Percentiles rank a stretch among this genome's conserved stretches.
Conservation (phyloP, 2,113 vertebrate species). For the Lampris megalopsis region DNA sequence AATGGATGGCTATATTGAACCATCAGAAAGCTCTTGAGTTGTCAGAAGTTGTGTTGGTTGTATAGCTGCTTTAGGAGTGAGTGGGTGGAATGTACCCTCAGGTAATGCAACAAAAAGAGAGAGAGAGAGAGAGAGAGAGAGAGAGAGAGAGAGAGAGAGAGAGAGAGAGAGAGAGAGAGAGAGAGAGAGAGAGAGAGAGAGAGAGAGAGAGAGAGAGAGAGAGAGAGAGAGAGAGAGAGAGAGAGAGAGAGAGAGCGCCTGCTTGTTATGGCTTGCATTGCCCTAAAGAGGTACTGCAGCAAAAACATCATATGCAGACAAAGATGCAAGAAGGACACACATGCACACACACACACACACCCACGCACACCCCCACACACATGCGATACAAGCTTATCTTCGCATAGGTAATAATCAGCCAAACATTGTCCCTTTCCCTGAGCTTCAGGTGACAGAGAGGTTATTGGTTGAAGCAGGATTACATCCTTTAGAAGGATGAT, state of each 20-base stretch:
- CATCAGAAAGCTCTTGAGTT: not conserved
- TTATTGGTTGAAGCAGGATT: not conserved
- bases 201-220: not conserved
- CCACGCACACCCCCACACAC: conserved; percentile 15
- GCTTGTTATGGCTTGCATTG: conserved; percentile 65
- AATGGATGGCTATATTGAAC: not conserved
- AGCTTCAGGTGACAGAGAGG: not conserved
- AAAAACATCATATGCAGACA: conserved; percentile 4
- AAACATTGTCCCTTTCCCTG: not conserved
- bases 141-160: no score
- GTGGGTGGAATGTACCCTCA: conserved; percentile 44
- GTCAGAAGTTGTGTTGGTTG: not conserved
- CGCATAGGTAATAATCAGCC: not conserved
- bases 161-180: no score
- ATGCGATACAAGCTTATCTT: not conserved
- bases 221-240: no score
- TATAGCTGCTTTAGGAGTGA: not conserved
- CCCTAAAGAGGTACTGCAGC: conserved; percentile 29
- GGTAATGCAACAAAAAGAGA: conserved; percentile 34
- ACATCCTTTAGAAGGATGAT: no score
- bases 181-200: no score
- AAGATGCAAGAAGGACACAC: conserved; percentile 11
- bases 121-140: no score
- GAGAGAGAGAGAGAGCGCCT: not conserved
- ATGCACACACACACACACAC: not conserved